phyloP scores from a whole-genome alignment of 2,113 vertebrate species.

The Dromaius novaehollandiae region DNA sequence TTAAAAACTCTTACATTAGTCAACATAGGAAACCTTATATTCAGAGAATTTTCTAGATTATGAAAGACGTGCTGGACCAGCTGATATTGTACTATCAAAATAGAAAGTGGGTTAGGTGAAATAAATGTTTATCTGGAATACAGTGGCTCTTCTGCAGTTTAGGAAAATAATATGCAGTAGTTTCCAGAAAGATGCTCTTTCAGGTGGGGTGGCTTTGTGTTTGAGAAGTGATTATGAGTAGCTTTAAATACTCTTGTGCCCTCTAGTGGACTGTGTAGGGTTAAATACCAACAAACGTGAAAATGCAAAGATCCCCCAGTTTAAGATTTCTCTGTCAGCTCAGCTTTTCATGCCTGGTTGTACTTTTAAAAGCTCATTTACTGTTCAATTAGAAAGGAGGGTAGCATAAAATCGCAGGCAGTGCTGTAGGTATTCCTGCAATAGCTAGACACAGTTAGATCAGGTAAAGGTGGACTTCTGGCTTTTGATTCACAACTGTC shows the following conservation, averaged over 20 bases:
- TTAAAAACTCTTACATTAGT: not conserved
- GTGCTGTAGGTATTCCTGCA: not conserved
- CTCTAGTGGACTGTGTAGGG: slow-evolving; percentile 59
- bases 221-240: accelerated
- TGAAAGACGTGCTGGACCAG: not conserved
- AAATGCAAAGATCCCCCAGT: not conserved
- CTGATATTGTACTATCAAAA: not conserved
- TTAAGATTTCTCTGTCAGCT: not conserved
- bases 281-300: slow-evolving; percentile 1
- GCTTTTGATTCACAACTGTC: slow-evolving; percentile 13
- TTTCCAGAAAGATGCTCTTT: slow-evolving; percentile 23
- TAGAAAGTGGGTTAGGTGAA: not conserved
- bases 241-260: slow-evolving; percentile 57
- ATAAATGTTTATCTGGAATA: not conserved
- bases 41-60: not conserved
- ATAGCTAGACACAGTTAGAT: not conserved
- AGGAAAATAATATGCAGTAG: not conserved
- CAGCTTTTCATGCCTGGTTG: not conserved
- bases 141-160: not conserved
- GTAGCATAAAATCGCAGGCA: not conserved
- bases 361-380: not conserved
- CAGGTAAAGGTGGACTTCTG: not conserved
- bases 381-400: not conserved
- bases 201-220: not conserved
- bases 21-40: not conserved